Percentiles rank a stretch among this genome's conserved stretches.
Evolutionary conservation across 2,888 invertebrate genomes (phyloP).

Genomic region (Philereme transversata): DNA sequence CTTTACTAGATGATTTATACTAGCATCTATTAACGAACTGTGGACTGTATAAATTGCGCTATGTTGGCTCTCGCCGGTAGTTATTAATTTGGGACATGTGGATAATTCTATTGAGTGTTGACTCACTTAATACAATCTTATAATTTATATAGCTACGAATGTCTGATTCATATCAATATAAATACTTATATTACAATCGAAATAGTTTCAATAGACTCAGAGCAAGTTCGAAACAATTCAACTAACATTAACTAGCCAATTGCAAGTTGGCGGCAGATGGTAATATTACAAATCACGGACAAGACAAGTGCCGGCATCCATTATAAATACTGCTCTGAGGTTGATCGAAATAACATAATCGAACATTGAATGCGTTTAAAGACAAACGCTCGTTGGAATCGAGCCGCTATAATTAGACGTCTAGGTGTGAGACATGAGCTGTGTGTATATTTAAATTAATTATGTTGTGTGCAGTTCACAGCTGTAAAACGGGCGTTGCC

Average conservation of each 20-base stretch:
- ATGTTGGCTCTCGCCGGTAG: slow-evolving; percentile 27
- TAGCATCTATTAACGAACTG: slow-evolving; percentile 31
- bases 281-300: slow-evolving; percentile 14
- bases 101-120: slow-evolving; percentile 23
- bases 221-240: slow-evolving; percentile 7
- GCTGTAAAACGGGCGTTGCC: slow-evolving; percentile 32
- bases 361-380: slow-evolving; percentile 36
- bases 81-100: slow-evolving; percentile 18
- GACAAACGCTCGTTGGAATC: slow-evolving; percentile 34
- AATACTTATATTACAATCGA: neutral
- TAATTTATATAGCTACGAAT: slow-evolving; percentile 12
- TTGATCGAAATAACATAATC: slow-evolving; percentile 21
- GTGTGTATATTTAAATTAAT: slow-evolving; percentile 48
- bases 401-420: slow-evolving; percentile 45
- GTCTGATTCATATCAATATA: slow-evolving; percentile 9
- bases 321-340: slow-evolving; percentile 11
- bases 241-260: slow-evolving; percentile 9
- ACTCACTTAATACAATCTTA: slow-evolving; percentile 16
- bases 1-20: slow-evolving; percentile 29
- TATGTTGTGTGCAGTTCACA: slow-evolving; percentile 36
- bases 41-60: slow-evolving; percentile 28
- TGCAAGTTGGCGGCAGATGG: slow-evolving; percentile 9
- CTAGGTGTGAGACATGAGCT: slow-evolving; percentile 42
- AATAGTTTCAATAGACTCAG: neutral
- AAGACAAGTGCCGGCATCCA: slow-evolving; percentile 21